Percentiles rank a stretch among this genome's conserved stretches.
phyloP scores from a whole-genome alignment of 2,797 vertebrate genomes.

The Taeniopygia guttata region DNA sequence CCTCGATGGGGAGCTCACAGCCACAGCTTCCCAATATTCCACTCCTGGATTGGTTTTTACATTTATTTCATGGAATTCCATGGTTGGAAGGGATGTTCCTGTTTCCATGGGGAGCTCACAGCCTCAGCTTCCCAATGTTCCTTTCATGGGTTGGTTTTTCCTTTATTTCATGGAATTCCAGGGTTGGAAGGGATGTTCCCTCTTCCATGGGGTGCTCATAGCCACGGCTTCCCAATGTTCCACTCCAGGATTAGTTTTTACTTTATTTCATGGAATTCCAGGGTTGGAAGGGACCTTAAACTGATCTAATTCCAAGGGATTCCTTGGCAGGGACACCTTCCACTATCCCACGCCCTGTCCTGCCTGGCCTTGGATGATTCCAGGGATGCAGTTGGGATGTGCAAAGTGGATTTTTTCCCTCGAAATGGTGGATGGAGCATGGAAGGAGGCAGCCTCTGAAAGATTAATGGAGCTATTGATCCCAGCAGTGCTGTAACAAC shows the following conservation, averaged over 20 bases:
- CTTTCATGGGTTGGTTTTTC: rapidly evolving
- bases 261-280: background rate
- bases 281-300: too few species aligned
- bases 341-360: rapidly evolving
- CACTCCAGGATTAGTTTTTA: rapidly evolving
- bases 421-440: rapidly evolving
- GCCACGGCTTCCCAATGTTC: background rate
- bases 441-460: background rate
- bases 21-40: background rate
- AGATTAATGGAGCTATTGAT: constrained; percentile 31
- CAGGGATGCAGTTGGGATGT: background rate
- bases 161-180: background rate
- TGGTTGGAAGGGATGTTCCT: rapidly evolving
- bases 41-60: rapidly evolving
- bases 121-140: background rate
- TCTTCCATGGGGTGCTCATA: rapidly evolving
- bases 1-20: background rate
- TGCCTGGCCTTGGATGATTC: background rate
- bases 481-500: background rate
- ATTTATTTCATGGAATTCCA: background rate
- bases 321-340: background rate
- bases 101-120: rapidly evolving
- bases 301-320: background rate
- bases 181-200: rapidly evolving
- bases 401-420: background rate